These are phyloP conservation scores for Caenorhabditis latens DNA, from an alignment of 1,140 invertebrate genomes.

Conservation along the genomic window DNA sequence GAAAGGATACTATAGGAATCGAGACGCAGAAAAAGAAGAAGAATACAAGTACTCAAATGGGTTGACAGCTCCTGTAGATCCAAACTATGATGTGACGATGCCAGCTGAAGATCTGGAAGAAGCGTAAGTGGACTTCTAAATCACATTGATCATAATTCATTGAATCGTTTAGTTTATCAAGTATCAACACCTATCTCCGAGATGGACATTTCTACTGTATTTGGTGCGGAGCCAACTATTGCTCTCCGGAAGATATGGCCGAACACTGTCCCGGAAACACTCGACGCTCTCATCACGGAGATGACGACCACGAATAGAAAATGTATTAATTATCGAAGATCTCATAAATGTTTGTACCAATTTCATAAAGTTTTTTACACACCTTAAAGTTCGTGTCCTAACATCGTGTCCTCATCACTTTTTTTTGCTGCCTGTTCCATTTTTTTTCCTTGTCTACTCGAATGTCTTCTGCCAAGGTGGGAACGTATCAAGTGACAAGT, in stretches of 20 bases:
- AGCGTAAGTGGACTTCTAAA: constrained; percentile 76
- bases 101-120: constrained; percentile 80
- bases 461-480: constrained; percentile 16
- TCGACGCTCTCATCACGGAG: constrained; percentile 29
- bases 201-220: constrained; percentile 84
- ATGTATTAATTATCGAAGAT: background rate
- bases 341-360: background rate
- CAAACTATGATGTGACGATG: constrained; percentile 72
- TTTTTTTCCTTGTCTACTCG: constrained; percentile 11
- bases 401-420: constrained; percentile 28
- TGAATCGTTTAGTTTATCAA: constrained; percentile 33
- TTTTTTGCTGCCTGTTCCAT: background rate
- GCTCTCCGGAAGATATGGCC: constrained; percentile 40
- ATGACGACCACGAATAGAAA: constrained; percentile 23
- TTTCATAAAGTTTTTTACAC: background rate
- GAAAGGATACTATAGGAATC: constrained; percentile 48
- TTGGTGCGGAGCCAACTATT: constrained; percentile 82
- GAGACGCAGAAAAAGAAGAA: constrained; percentile 64
- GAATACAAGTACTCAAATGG: constrained; percentile 36
- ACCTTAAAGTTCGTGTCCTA: constrained; percentile 18
- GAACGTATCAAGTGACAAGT: constrained; percentile 53
- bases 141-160: constrained; percentile 15
- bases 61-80: constrained; percentile 10
- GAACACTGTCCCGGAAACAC: constrained; percentile 33
- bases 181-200: constrained; percentile 83